Percentiles rank a stretch among this genome's conserved stretches.
phyloP scores from a whole-genome alignment of 2,113 vertebrate species.

The Halichoerus grypus region DNA sequence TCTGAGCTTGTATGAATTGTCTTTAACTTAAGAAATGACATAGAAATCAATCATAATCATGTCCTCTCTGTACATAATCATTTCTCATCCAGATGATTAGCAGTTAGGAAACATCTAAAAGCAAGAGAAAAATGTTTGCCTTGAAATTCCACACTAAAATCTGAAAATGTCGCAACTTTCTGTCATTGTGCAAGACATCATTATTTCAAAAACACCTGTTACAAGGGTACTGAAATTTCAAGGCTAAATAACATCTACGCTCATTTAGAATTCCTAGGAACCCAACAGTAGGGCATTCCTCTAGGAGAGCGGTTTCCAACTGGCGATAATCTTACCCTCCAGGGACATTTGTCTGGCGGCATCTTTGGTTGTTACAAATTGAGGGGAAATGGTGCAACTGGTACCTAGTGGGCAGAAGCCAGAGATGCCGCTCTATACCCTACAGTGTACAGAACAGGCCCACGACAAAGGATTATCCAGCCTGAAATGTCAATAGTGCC shows the following conservation, averaged over 20 bases:
- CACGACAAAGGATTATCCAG: not conserved
- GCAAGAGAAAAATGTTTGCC: not conserved
- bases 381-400: too few relatives aligned
- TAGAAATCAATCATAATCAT: not conserved
- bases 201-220: constrained; percentile 36
- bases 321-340: not conserved
- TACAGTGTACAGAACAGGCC: not conserved
- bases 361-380: not conserved
- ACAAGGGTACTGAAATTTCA: not conserved
- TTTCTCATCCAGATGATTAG: not conserved
- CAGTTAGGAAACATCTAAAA: constrained; percentile 25
- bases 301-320: not conserved
- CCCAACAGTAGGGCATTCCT: not conserved
- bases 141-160: constrained; percentile 29
- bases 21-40: not conserved
- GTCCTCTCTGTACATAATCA: not conserved
- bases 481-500: not conserved
- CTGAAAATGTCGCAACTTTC: not conserved
- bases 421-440: not conserved
- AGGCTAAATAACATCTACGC: not conserved
- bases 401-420: not conserved
- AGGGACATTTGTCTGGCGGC: not conserved
- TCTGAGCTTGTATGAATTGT: not conserved
- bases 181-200: not conserved
- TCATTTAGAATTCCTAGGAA: not conserved